Evolutionary conservation across 2,888 invertebrate species (phyloP).

Genomic region (Parnassius smintheus): DNA sequence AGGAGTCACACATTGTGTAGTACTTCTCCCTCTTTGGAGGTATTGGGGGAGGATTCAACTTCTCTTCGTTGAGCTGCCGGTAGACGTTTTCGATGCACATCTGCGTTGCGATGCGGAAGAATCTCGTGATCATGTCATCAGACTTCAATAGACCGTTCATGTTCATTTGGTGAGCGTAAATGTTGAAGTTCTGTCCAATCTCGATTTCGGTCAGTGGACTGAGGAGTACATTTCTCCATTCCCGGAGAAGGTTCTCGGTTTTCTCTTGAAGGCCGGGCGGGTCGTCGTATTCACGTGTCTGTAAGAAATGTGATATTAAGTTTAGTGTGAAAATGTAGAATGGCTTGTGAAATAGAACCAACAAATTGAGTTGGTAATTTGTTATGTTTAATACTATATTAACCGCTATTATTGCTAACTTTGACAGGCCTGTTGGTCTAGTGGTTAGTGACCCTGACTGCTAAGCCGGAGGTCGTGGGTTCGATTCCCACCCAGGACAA

Average conservation of each 20-base stretch:
- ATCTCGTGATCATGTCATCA: conserved; percentile 97
- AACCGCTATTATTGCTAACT: too few species aligned
- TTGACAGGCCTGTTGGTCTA: too few species aligned
- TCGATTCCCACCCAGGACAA: too few species aligned
- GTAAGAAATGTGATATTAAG: conserved; percentile 5
- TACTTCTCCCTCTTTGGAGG: conserved; percentile 90
- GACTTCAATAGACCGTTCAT: conserved; percentile 94
- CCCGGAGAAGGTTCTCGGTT: conserved; percentile 95
- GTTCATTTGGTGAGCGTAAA: conserved; percentile 98
- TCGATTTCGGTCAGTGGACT: conserved; percentile 90
- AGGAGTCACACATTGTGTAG: conserved; percentile 97
- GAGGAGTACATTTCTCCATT: conserved; percentile 97
- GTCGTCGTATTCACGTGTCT: conserved; percentile 91
- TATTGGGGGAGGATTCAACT: conserved; percentile 82
- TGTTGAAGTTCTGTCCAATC: conserved; percentile 93
- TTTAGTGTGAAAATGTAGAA: neutral
- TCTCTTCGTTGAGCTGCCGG: conserved; percentile 88
- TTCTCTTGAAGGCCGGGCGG: conserved; percentile 97
- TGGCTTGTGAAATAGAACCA: too few species aligned
- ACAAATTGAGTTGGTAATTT: too few species aligned
- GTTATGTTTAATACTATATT: too few species aligned
- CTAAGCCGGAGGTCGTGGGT: too few species aligned
- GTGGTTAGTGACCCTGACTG: too few species aligned
- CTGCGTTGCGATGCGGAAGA: conserved; percentile 97
- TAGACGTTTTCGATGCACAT: conserved; percentile 98